Percentiles rank a stretch among this genome's conserved stretches.
phyloP scores from a whole-genome alignment of 2,888 invertebrate genomes.

The Agonopterix arenella region DNA sequence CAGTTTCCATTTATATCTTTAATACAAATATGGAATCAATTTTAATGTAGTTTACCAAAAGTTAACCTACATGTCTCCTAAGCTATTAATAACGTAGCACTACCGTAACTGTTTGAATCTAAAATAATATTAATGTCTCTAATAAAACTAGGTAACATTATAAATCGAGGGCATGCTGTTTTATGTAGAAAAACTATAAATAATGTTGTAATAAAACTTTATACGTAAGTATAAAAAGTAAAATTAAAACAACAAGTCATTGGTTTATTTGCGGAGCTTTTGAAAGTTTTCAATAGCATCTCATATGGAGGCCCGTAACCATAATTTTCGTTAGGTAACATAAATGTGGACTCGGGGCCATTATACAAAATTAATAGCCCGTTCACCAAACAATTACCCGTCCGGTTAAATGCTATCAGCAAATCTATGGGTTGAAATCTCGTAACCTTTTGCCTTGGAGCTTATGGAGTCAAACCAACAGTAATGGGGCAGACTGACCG shows the following conservation, averaged over 20 bases:
- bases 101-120: conserved; percentile 8
- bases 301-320: conserved; percentile 35
- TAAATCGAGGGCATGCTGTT: conserved; percentile 10
- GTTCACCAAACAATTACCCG: conserved; percentile 69
- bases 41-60: conserved; percentile 20
- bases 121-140: conserved; percentile 7
- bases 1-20: conserved; percentile 52
- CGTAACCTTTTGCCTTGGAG: conserved; percentile 63
- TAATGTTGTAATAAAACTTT: conserved; percentile 9
- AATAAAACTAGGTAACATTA: conserved; percentile 8
- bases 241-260: conserved; percentile 30
- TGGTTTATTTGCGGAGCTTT: conserved; percentile 38
- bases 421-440: conserved; percentile 70
- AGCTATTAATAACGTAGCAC: conserved; percentile 13
- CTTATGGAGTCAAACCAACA: conserved; percentile 43
- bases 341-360: conserved; percentile 54
- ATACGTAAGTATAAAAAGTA: conserved; percentile 4
- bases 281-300: conserved; percentile 51
- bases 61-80: conserved; percentile 19
- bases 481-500: conserved; percentile 29
- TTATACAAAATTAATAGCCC: conserved; percentile 68
- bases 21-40: conserved; percentile 28
- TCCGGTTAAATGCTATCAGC: conserved; percentile 68
- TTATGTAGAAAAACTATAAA: conserved; percentile 8
- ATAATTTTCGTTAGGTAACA: conserved; percentile 60